Conservation (phyloP, 2,113 vertebrate genomes). For the Brachyistius frenatus region DNA sequence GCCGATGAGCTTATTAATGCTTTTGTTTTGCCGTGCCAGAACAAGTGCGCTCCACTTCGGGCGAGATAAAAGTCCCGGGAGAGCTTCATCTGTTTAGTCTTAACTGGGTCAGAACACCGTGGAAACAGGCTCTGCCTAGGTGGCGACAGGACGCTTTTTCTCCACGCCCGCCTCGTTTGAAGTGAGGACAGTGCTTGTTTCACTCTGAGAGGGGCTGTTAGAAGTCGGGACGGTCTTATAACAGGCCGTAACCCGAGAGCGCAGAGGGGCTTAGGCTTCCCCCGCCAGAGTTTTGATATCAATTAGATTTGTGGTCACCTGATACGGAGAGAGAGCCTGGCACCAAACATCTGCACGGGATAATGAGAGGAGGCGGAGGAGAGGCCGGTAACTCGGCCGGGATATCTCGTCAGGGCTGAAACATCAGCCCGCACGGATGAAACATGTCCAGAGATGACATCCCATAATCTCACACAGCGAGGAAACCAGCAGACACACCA, state of each 20-base stretch:
- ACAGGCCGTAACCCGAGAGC: constrained; percentile 75
- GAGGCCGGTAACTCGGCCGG: constrained; percentile 6
- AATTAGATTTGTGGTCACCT: constrained; percentile 81
- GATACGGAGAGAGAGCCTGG: constrained; percentile 61
- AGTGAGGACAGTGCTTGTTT: constrained; percentile 80
- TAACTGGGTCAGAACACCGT: constrained; percentile 24
- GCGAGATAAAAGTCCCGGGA: constrained; percentile 82
- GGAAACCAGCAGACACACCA: background rate
- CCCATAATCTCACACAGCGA: constrained; percentile 14
- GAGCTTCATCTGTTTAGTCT: constrained; percentile 76
- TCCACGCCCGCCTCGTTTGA: constrained; percentile 81
- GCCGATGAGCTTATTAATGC: constrained; percentile 87
- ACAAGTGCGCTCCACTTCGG: constrained; percentile 72
- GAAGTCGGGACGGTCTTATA: constrained; percentile 51
- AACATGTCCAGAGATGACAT: background rate
- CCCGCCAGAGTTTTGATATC: constrained; percentile 80
- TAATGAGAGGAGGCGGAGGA: constrained; percentile 66
- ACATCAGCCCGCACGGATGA: constrained; percentile 14
- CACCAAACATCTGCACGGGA: constrained; percentile 79
- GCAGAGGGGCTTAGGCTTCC: constrained; percentile 71
- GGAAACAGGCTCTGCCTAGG: constrained; percentile 73
- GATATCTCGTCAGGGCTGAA: constrained; percentile 45
- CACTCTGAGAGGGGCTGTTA: constrained; percentile 62
- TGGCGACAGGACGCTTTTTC: constrained; percentile 67
- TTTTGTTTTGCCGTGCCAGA: constrained; percentile 83